Evolutionary conservation across 2,888 invertebrate species (phyloP).

Genomic region (Yponomeuta cagnagella): DNA sequence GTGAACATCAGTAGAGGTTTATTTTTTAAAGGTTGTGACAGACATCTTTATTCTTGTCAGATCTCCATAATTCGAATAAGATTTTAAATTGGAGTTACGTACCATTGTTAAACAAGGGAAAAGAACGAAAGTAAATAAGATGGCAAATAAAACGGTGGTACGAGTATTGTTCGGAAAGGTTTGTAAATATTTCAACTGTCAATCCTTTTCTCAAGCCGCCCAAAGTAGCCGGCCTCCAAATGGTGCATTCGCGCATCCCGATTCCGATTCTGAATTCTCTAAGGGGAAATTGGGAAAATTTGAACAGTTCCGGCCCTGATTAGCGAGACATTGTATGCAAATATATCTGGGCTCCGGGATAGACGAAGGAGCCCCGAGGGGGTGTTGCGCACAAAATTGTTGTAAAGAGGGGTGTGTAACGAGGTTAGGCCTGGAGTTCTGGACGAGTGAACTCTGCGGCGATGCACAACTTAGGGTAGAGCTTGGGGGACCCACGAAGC

Average conservation of each 20-base stretch:
- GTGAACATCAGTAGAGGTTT: too few relatives aligned
- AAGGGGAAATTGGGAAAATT: background rate
- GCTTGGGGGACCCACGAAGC: background rate
- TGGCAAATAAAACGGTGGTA: background rate
- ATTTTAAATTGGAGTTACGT: too few relatives aligned
- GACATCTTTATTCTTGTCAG: too few relatives aligned
- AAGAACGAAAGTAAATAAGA: background rate
- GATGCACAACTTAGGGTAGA: slow-evolving; percentile 2
- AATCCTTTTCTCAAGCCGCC: background rate
- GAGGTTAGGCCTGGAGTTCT: slow-evolving; percentile 30
- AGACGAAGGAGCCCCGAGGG: slow-evolving; percentile 36
- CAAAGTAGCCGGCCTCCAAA: background rate
- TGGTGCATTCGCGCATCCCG: background rate
- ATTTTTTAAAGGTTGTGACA: too few relatives aligned
- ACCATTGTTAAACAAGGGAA: background rate
- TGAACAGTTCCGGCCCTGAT: slow-evolving; percentile 31
- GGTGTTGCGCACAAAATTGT: slow-evolving; percentile 51
- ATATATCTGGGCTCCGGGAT: slow-evolving; percentile 30
- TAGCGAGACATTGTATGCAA: slow-evolving; percentile 48
- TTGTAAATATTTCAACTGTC: background rate
- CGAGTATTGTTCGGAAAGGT: background rate
- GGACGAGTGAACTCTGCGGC: slow-evolving; percentile 11
- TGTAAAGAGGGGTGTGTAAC: slow-evolving; percentile 45
- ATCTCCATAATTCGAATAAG: too few relatives aligned
- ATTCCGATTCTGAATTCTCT: background rate